A percentile compares a stretch with the other conserved stretches of the same genome.
These are phyloP conservation scores for Xanthia icteritia DNA, from an alignment of 2,888 invertebrate genomes.

Conservation along the genomic window DNA sequence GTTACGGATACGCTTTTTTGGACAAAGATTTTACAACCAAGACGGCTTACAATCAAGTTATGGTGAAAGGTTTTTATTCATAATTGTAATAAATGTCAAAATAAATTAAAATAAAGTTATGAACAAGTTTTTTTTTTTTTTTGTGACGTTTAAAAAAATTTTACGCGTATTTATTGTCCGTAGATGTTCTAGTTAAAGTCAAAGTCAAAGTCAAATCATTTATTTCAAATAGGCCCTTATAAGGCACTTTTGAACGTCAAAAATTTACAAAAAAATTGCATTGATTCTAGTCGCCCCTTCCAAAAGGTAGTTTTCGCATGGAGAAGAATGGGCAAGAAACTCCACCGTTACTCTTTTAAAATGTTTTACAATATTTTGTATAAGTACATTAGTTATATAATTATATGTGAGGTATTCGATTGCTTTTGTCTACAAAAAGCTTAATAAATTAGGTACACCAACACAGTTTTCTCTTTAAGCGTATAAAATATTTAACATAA, in stretches of 20 bases:
- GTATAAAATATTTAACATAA: background rate
- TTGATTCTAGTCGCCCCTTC: too few species aligned
- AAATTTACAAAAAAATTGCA: too few species aligned
- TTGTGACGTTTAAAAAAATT: background rate
- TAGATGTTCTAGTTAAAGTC: background rate
- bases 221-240: too few species aligned
- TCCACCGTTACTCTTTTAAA: too few species aligned
- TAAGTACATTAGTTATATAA: too few species aligned
- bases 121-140: background rate
- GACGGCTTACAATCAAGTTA: background rate
- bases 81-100: background rate
- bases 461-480: background rate
- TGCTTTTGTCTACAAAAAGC: background rate
- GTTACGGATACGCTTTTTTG: constrained; percentile 6
- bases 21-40: constrained; percentile 2
- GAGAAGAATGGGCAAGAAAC: too few species aligned
- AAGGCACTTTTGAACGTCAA: too few species aligned
- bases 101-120: background rate
- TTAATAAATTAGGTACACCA: background rate
- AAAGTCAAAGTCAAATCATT: too few species aligned
- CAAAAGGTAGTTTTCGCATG: too few species aligned
- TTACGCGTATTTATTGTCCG: background rate
- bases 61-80: background rate
- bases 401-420: too few species aligned
- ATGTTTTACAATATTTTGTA: too few species aligned